A percentile compares a stretch with the other conserved stretches of the same genome.
phyloP scores from a whole-genome alignment of 1,140 invertebrate species.

The Anastrepha obliqua region DNA sequence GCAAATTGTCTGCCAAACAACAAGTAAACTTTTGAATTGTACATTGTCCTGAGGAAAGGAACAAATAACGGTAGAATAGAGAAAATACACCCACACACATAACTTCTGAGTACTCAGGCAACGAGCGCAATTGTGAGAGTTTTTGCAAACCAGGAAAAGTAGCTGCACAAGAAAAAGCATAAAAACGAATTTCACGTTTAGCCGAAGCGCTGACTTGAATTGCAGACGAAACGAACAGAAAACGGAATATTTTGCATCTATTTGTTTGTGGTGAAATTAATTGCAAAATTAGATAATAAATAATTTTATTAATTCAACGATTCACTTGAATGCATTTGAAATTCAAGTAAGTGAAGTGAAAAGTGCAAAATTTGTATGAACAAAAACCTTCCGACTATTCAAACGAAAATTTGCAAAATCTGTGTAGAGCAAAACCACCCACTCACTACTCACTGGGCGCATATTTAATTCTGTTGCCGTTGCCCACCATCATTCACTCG shows the following conservation, averaged over 20 bases:
- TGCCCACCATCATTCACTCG: neutral
- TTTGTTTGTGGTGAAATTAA: neutral
- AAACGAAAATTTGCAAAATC: constrained; percentile 15
- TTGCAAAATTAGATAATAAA: neutral
- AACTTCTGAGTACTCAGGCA: neutral
- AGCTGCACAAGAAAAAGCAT: neutral
- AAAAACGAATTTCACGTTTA: neutral
- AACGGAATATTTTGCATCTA: constrained; percentile 35
- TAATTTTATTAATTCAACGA: neutral
- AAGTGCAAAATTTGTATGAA: neutral
- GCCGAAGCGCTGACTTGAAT: constrained; percentile 24
- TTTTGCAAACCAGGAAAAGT: neutral
- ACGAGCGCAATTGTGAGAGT: neutral
- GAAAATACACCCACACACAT: neutral
- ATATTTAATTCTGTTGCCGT: neutral
- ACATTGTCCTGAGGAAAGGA: neutral
- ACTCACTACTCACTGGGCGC: neutral
- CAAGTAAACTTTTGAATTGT: neutral
- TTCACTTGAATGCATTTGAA: neutral
- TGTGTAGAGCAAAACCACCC: neutral
- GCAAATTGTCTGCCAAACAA: neutral
- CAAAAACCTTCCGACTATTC: neutral
- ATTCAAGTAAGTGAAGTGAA: neutral
- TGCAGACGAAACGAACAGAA: constrained; percentile 27
- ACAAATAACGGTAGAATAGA: neutral